Percentiles rank a stretch among this genome's conserved stretches.
Evolutionary conservation across 2,888 invertebrate genomes (phyloP).

Genomic region (Elmis aenea): DNA sequence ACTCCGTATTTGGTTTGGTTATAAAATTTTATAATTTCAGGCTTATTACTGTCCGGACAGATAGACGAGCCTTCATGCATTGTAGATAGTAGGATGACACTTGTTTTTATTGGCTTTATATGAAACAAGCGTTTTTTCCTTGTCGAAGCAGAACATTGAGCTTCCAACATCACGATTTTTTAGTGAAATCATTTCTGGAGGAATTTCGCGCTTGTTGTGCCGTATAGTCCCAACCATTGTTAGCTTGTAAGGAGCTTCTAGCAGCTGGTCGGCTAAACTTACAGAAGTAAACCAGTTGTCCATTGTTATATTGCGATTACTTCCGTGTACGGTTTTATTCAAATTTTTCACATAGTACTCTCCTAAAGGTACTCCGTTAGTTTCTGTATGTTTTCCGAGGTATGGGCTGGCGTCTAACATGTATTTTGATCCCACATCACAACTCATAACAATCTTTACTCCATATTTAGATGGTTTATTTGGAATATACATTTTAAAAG

Average conservation of each 20-base stretch:
- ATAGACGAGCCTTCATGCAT: constrained; percentile 4
- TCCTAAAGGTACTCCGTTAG: constrained; percentile 26
- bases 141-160: constrained; percentile 12
- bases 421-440: constrained; percentile 30
- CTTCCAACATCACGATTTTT: constrained; percentile 1
- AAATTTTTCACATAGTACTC: constrained; percentile 28
- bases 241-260: constrained; percentile 32
- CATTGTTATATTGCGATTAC: constrained; percentile 27
- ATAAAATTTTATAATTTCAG: constrained; percentile 10
- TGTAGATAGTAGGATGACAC: constrained; percentile 10
- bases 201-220: constrained; percentile 35
- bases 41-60: constrained; percentile 2
- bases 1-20: constrained; percentile 10
- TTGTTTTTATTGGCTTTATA: constrained; percentile 15
- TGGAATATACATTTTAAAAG: constrained; percentile 34
- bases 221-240: constrained; percentile 34
- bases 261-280: constrained; percentile 29
- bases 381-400: constrained; percentile 30
- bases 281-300: constrained; percentile 39
- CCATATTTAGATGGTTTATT: constrained; percentile 35
- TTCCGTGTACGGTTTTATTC: constrained; percentile 27
- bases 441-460: constrained; percentile 33
- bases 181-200: constrained; percentile 25
- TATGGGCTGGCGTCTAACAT: constrained; percentile 32
- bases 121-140: constrained; percentile 10